phyloP scores from a whole-genome alignment of 2,797 vertebrate species.

The Clarias fuscus region DNA sequence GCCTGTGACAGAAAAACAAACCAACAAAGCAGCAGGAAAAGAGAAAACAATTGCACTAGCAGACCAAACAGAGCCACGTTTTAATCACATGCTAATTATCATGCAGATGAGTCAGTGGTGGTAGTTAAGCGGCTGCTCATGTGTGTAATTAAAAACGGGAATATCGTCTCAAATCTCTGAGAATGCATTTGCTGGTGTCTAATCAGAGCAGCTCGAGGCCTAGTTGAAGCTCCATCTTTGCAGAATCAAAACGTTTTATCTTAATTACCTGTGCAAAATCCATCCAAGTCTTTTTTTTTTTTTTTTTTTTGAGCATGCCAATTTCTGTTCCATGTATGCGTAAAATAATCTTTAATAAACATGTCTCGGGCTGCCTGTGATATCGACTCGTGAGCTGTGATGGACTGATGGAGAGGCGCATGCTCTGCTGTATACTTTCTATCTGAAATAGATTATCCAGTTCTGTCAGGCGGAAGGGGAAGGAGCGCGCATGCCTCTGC shows the following conservation, averaged over 20 bases:
- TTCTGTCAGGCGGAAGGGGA: slow-evolving; percentile 45
- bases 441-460: slow-evolving; percentile 58
- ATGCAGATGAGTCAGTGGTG: slow-evolving; percentile 79
- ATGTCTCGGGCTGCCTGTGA: slow-evolving; percentile 60
- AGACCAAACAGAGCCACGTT: slow-evolving; percentile 71
- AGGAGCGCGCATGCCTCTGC: slow-evolving; percentile 38
- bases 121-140: slow-evolving; percentile 79
- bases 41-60: slow-evolving; percentile 63
- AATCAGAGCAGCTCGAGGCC: slow-evolving; percentile 70
- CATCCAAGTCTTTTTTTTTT: slow-evolving; percentile 65
- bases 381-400: slow-evolving; percentile 62
- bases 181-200: slow-evolving; percentile 71
- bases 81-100: slow-evolving; percentile 76
- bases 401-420: slow-evolving; percentile 62
- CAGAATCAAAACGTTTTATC: slow-evolving; percentile 78
- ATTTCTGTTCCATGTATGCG: slow-evolving; percentile 52
- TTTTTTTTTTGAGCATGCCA: slow-evolving; percentile 45
- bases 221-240: slow-evolving; percentile 71
- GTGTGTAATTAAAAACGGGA: slow-evolving; percentile 84
- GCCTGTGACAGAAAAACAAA: slow-evolving; percentile 37
- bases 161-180: slow-evolving; percentile 76
- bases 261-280: slow-evolving; percentile 78
- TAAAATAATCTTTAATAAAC: slow-evolving; percentile 61
- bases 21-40: slow-evolving; percentile 50
- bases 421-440: slow-evolving; percentile 53